Evolutionary conservation across 2,113 vertebrate genomes (phyloP).

Genomic region (Mormyrus lacerda): DNA sequence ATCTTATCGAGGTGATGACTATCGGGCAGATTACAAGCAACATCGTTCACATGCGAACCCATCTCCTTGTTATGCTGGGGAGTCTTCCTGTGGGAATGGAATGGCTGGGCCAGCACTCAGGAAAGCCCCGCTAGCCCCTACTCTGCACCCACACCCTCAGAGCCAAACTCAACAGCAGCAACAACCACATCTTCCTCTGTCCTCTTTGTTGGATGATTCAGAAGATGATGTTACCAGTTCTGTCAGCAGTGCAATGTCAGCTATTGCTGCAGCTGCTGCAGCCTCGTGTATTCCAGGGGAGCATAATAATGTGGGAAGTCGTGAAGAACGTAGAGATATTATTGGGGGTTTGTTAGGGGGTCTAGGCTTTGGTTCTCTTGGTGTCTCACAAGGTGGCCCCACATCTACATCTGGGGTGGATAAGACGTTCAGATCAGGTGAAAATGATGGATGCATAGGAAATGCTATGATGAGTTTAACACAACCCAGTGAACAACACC

Average conservation of each 20-base stretch:
- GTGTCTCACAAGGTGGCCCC: slow-evolving; percentile 34
- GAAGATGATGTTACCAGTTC: slow-evolving; percentile 65
- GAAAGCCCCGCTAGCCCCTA: slow-evolving; percentile 66
- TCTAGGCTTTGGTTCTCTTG: slow-evolving; percentile 57
- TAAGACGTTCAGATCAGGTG: slow-evolving; percentile 24
- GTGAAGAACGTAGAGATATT: slow-evolving; percentile 62
- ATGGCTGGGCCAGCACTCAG: slow-evolving; percentile 57
- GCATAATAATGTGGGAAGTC: slow-evolving; percentile 50
- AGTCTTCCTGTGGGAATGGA: slow-evolving; percentile 44
- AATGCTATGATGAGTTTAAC: slow-evolving; percentile 61
- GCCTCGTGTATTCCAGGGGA: slow-evolving; percentile 54
- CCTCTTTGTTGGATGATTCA: slow-evolving; percentile 63
- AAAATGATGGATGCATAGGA: slow-evolving; percentile 45
- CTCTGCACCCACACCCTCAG: slow-evolving; percentile 66
- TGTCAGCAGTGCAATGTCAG: slow-evolving; percentile 63
- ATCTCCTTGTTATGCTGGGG: slow-evolving; percentile 50
- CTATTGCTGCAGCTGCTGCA: slow-evolving; percentile 63
- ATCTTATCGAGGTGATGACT: slow-evolving; percentile 52
- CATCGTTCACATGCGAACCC: slow-evolving; percentile 39
- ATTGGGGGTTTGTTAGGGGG: slow-evolving; percentile 64
- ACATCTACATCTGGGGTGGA: slow-evolving; percentile 46
- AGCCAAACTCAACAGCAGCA: slow-evolving; percentile 44
- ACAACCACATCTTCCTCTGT: slow-evolving; percentile 66
- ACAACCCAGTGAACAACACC: slow-evolving; percentile 51
- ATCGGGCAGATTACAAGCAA: slow-evolving; percentile 36